These are phyloP conservation scores for Nasua narica DNA, from an alignment of 2,797 vertebrate genomes.

Conservation along the genomic window DNA sequence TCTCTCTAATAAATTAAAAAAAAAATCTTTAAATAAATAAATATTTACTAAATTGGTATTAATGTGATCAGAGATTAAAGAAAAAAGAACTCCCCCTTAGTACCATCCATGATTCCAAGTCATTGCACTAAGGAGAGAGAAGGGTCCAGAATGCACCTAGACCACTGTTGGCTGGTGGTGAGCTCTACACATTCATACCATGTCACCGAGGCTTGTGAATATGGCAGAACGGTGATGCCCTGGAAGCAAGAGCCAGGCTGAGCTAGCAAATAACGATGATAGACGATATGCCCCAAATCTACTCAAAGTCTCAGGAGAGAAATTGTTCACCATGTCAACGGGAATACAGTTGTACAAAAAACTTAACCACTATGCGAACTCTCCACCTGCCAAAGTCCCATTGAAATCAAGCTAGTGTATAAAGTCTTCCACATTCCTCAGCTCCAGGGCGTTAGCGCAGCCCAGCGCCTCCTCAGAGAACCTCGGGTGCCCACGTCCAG, in stretches of 20 bases:
- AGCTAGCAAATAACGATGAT: neutral
- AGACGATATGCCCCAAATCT: neutral
- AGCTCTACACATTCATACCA: neutral
- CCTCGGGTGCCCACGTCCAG: rapidly evolving
- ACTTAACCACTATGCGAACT: neutral
- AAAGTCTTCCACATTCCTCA: rapidly evolving
- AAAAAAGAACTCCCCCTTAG: neutral
- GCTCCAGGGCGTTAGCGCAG: neutral
- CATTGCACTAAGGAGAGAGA: neutral
- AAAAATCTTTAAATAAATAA: too few species aligned
- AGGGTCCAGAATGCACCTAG: neutral
- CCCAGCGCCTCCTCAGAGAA: neutral
- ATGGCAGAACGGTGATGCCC: neutral
- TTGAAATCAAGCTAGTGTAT: neutral
- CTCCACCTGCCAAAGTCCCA: neutral
- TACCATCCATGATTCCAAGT: neutral
- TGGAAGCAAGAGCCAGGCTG: neutral
- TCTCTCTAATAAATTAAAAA: too few species aligned
- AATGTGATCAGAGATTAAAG: neutral
- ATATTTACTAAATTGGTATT: neutral
- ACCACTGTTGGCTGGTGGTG: neutral
- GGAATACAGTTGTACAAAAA: neutral
- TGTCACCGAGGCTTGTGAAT: neutral
- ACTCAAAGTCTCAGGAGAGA: neutral
- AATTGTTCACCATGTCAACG: neutral